Base-by-base conservation (phyloP, 2,888 invertebrate species). In the Eudasyphora cyanicolor region DNA sequence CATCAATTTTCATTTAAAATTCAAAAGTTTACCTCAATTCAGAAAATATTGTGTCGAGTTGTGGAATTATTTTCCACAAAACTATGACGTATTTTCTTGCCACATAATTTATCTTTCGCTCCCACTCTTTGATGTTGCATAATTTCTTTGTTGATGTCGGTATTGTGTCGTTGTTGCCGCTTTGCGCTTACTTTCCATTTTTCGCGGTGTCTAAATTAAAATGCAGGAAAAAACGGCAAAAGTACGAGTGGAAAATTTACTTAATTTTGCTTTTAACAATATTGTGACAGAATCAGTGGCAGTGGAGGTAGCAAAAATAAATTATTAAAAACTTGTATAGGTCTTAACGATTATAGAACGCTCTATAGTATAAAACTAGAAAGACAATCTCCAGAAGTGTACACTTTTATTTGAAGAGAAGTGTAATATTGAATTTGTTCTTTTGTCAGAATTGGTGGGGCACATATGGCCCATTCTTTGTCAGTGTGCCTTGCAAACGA, bases 261-360 rank as follows among this genome's bases (percentile, higher is more conserved):
- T 80, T 83, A 83, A 83, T 80, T 83, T 77, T 79, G 74, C 80
- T 83, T 83, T 83, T 80, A 83, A 79, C 76, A 79, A 80, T 77
- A 77, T 80, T 80, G 76, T 79, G 49, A 51, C 0, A 21, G 64
- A 51, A 76, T 67, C 51, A 71, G 24, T n/a, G 7, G 57, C 14
- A 35, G 67, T 7, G 29, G 24, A 7, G n/a, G 1, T 4, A 27
- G 27, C 29, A 62, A 29, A 2, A 67, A 17, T 21, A 67, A n/a
- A n/a, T n/a, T n/a, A n/a, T n/a, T n/a, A n/a, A n/a, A n/a, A n/a
- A n/a, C n/a, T n/a, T n/a, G n/a, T n/a, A n/a, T n/a, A n/a, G n/a
- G n/a, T n/a, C n/a, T n/a, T n/a, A n/a, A n/a, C n/a, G n/a, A n/a
- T n/a, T n/a, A n/a, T n/a, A n/a, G n/a, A n/a, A n/a, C n/a, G n/a